phyloP scores from a whole-genome alignment of 2,888 invertebrate species.

The Drosophila colorata region DNA sequence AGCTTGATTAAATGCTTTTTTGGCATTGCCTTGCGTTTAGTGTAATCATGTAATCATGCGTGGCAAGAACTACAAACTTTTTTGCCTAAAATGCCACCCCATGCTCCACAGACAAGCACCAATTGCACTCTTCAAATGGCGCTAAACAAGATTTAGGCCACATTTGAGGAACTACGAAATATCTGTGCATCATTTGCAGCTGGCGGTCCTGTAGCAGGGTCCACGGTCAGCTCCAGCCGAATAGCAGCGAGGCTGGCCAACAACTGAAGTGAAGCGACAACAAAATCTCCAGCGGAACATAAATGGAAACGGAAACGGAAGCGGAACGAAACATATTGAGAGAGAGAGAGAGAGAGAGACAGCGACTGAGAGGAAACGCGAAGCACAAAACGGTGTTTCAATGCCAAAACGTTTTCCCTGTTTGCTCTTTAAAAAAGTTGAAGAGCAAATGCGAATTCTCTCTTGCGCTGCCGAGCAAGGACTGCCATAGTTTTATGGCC shows the following conservation, averaged over 20 bases:
- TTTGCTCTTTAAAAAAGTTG: conserved; percentile 26
- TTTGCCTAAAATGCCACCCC: not conserved
- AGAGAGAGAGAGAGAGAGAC: not conserved
- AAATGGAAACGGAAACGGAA: conserved; percentile 28
- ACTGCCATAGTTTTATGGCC: conserved; percentile 26
- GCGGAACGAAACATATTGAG: conserved; percentile 24
- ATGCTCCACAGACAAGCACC: no score
- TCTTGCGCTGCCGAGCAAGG: no score
- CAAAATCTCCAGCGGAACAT: conserved; percentile 7
- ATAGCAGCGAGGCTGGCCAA: conserved; percentile 39
- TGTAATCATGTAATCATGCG: no score
- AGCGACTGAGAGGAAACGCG: not conserved
- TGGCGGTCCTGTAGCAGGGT: not conserved
- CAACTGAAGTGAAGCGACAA: conserved; percentile 36
- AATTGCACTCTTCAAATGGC: no score
- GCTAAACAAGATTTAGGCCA: conserved; percentile 3
- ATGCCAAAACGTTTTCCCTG: conserved; percentile 7
- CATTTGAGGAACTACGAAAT: not conserved
- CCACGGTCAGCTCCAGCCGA: conserved; percentile 25
- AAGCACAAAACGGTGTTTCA: conserved; percentile 16
- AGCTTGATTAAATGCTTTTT: not conserved
- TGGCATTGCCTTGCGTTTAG: no score
- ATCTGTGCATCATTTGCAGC: not conserved
- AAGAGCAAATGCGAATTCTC: conserved; percentile 18
- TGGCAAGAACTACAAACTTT: not conserved